Base-by-base conservation (phyloP, 1,140 invertebrate species). In the Cepaea nemoralis region DNA sequence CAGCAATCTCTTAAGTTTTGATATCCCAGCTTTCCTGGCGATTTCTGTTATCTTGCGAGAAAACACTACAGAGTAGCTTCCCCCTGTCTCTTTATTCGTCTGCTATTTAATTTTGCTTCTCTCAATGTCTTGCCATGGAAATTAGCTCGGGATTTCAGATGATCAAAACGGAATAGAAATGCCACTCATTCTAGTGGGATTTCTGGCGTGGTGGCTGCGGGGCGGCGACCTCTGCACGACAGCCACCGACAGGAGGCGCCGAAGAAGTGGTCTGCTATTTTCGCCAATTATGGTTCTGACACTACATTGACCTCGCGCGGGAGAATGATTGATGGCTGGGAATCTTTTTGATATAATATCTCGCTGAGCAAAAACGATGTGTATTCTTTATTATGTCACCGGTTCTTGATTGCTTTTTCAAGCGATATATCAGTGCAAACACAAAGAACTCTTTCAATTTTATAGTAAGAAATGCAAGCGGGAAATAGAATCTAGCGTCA, bases 231-330 rank as follows among this genome's bases (percentile, higher is more conserved):
- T 27, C 48, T 39, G 50, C 75, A 77, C 55, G 75, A 77, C 75
- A 63, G 55, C 48, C 31, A 50, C n/a, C 35, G 75, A 77, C 50
- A 66, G 50, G 31, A 77, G 75, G 75, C 75, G 75, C 75, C 75
- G 75, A 59, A 63, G 50, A 77, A 77, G 75, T 77, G 75, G 75
- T 55, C 66, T 55, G n/a, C 75, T 55, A 63, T 59, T 77, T 77
- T 59, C 50, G 75, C 75, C 75, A 77, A 77, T 77, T 77, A 77
- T 77, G 48, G 35, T 77, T 77, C 66, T 77, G 75, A 77, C 75
- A 50, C 42, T 40, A 24, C 39, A 50, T 63, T 77, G 75, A 77
- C 73, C 75, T 35, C 31, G 6, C 33, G 33, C 50, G 33, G 50
- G 10, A 12, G 27, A 33, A 2, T 77, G 75, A 77, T 77, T 55